Percentiles rank a stretch among this genome's conserved stretches.
Evolutionary conservation across 2,888 invertebrate genomes (phyloP).

Genomic region (Perithous albicinctus): DNA sequence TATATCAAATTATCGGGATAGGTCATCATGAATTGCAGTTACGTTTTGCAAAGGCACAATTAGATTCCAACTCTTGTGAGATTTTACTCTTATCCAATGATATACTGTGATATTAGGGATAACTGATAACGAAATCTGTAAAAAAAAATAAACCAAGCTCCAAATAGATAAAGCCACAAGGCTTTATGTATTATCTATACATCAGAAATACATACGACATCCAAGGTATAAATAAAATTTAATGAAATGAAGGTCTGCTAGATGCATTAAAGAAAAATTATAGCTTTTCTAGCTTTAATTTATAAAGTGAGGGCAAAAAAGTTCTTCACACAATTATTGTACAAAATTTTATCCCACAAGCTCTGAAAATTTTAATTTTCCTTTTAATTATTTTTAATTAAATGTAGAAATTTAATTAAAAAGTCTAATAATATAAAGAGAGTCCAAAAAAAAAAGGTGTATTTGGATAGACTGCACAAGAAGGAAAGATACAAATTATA

Average conservation of each 20-base stretch:
- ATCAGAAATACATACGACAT: background rate
- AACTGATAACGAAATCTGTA: conserved; percentile 50
- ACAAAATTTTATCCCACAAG: too few relatives aligned
- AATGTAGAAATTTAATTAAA: too few relatives aligned
- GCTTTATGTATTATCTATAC: conserved; percentile 40
- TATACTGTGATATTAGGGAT: conserved; percentile 31
- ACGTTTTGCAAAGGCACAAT: background rate
- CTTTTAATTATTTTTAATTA: too few relatives aligned
- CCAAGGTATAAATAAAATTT: background rate
- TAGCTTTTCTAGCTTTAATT: too few relatives aligned
- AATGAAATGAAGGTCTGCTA: background rate
- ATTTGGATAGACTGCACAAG: too few relatives aligned
- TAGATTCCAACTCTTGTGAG: conserved; percentile 26
- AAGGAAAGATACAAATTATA: too few relatives aligned
- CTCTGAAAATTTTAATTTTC: too few relatives aligned
- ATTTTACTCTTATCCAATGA: conserved; percentile 28
- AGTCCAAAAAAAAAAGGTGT: too few relatives aligned
- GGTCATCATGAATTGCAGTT: conserved; percentile 7
- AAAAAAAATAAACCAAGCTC: conserved; percentile 40
- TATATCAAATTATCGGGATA: conserved; percentile 8
- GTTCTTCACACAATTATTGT: too few relatives aligned
- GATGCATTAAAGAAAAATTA: background rate
- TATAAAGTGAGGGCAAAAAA: too few relatives aligned
- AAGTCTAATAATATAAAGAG: too few relatives aligned
- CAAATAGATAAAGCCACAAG: conserved; percentile 62